A percentile compares a stretch with the other conserved stretches of the same genome.
Evolutionary conservation across 2,113 vertebrate genomes (phyloP).

Genomic region (Zosterops japonicus): DNA sequence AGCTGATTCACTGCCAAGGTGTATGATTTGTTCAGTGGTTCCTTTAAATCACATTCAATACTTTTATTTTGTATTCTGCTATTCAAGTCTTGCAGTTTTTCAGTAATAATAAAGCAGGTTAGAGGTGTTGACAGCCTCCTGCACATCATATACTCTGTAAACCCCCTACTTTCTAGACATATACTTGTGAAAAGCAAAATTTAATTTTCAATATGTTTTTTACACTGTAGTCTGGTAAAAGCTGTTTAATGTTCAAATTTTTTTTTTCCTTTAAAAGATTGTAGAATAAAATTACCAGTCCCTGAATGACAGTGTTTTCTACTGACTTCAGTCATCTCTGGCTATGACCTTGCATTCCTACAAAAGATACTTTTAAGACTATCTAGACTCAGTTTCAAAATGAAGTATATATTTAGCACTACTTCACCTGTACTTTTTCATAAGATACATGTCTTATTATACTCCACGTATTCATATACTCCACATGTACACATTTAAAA

Average conservation of each 20-base stretch:
- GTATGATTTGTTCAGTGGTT: not conserved
- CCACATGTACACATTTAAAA: not conserved
- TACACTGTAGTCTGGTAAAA: not conserved
- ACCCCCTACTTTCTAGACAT: not conserved
- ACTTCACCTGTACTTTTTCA: not conserved
- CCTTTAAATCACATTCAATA: not conserved
- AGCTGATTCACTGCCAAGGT: not conserved
- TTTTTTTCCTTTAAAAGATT: not conserved
- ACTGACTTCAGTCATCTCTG: not conserved
- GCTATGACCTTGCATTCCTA: not conserved
- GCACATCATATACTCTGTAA: not conserved
- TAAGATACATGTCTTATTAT: not conserved
- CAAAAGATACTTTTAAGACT: not conserved
- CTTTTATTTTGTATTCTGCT: not conserved
- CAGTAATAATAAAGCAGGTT: not conserved
- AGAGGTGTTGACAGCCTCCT: not conserved
- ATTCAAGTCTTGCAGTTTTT: not conserved
- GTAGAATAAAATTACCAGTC: not conserved
- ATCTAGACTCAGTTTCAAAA: not conserved
- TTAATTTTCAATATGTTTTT: not conserved
- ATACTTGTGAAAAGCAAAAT: not conserved
- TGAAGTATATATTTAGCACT: not conserved
- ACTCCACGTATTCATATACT: not conserved
- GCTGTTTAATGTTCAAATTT: not conserved
- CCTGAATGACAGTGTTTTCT: not conserved